These are phyloP conservation scores for Nomada lathburiana DNA, from an alignment of 2,888 invertebrate genomes.

Conservation along the genomic window DNA sequence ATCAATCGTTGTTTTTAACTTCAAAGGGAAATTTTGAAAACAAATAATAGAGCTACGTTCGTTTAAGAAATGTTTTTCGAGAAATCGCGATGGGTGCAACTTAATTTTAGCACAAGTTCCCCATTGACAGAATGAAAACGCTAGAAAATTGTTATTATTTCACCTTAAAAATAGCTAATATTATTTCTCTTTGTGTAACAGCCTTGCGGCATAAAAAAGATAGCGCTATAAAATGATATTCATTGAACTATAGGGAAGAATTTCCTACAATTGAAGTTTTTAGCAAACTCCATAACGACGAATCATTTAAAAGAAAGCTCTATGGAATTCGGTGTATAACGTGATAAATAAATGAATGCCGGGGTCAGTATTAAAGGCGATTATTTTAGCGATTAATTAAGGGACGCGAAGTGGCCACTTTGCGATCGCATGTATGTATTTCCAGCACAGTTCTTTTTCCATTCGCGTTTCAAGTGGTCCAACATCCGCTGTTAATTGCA, in stretches of 20 bases:
- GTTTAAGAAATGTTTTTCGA: neutral
- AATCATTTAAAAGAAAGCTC: neutral
- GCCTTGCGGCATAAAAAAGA: too few relatives aligned
- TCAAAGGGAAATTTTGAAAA: neutral
- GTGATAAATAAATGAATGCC: neutral
- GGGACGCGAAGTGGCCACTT: constrained; percentile 48
- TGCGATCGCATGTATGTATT: constrained; percentile 35
- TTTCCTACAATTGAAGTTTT: too few relatives aligned
- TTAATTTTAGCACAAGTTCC: too few relatives aligned
- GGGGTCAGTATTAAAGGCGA: constrained; percentile 33
- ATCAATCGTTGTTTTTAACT: neutral
- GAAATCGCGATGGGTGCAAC: too few relatives aligned
- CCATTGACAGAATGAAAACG: too few relatives aligned
- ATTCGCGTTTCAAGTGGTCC: constrained; percentile 54
- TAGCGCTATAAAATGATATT: too few relatives aligned
- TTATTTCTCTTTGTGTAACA: too few relatives aligned
- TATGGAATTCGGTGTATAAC: neutral
- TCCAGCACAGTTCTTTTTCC: constrained; percentile 46
- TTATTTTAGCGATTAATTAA: constrained; percentile 15
- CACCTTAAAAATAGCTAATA: too few relatives aligned
- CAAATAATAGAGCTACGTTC: neutral
- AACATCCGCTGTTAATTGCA: constrained; percentile 64
- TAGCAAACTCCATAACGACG: too few relatives aligned
- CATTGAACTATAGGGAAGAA: too few relatives aligned
- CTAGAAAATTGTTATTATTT: too few relatives aligned